Evolutionary conservation across 1,140 invertebrate genomes (phyloP).

Genomic region (Drosophila ficusphila): DNA sequence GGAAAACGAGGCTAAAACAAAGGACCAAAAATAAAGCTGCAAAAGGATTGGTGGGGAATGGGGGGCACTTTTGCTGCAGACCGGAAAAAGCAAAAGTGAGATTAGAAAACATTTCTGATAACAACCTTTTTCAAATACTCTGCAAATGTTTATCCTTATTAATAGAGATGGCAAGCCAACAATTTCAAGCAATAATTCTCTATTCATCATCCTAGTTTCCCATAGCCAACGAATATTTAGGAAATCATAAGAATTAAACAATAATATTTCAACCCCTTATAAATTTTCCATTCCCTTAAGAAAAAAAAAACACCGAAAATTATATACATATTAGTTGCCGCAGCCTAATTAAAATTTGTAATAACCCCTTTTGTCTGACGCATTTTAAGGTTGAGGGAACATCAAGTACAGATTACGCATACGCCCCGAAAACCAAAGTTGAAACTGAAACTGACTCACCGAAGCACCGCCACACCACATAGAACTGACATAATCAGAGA

Average conservation of each 20-base stretch:
- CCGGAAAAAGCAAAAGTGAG: conserved; percentile 43
- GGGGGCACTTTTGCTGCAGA: conserved; percentile 4
- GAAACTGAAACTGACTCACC: conserved; percentile 30
- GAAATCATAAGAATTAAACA: too few species aligned
- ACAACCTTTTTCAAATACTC: conserved; percentile 10
- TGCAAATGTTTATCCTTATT: not conserved
- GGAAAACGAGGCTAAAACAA: conserved; percentile 53
- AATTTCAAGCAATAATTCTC: not conserved
- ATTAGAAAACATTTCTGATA: conserved; percentile 7
- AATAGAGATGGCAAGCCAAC: not conserved
- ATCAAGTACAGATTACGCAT: conserved; percentile 38
- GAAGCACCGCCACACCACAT: conserved; percentile 35
- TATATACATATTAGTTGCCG: not conserved
- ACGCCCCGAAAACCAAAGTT: conserved; percentile 22
- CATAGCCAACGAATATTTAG: too few species aligned
- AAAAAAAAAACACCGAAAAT: not conserved
- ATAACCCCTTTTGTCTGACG: not conserved
- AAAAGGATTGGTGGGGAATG: not conserved
- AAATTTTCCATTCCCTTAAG: too few species aligned
- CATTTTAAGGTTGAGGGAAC: conserved; percentile 2
- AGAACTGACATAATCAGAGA: conserved; percentile 72
- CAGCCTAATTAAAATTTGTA: conserved; percentile 1
- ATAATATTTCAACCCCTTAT: too few species aligned
- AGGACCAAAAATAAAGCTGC: conserved; percentile 38
- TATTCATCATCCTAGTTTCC: too few species aligned